A percentile compares a stretch with the other conserved stretches of the same genome.
Conservation (phyloP, 2,797 vertebrate species). For the Epinephelus awoara region DNA sequence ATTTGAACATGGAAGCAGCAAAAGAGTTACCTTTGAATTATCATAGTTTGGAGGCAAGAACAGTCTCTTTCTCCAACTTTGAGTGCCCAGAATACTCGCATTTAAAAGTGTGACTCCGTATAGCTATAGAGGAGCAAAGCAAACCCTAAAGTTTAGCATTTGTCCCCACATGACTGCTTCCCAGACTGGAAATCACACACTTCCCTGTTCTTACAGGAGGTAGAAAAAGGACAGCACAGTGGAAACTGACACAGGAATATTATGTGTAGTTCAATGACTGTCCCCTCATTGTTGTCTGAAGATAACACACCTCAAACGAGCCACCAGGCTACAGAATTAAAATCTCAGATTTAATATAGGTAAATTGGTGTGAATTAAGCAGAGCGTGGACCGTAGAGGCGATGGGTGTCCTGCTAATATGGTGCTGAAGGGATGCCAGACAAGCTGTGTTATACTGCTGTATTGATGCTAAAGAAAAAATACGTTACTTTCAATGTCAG, state of each 20-base stretch:
- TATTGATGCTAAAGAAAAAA: background rate
- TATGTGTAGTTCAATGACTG: background rate
- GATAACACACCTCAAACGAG: background rate
- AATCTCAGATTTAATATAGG: background rate
- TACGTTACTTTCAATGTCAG: slow-evolving; percentile 24
- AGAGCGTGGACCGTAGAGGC: background rate
- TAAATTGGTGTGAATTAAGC: background rate
- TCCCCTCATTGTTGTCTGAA: background rate
- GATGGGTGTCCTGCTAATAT: background rate
- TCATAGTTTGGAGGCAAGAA: background rate
- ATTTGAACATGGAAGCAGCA: slow-evolving; percentile 33
- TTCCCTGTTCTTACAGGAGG: background rate
- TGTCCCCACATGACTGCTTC: background rate
- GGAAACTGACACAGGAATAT: background rate
- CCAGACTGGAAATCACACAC: slow-evolving; percentile 1
- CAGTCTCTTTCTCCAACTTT: background rate
- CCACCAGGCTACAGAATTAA: background rate
- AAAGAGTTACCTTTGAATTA: slow-evolving; percentile 41
- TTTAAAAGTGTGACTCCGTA: background rate
- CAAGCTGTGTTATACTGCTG: background rate
- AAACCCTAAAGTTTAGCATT: background rate
- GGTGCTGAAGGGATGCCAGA: background rate
- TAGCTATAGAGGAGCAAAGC: background rate
- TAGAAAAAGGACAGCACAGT: background rate
- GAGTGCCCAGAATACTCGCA: background rate